Base-by-base conservation (phyloP, 2,888 invertebrate species). In the Drosophila gaucha region DNA sequence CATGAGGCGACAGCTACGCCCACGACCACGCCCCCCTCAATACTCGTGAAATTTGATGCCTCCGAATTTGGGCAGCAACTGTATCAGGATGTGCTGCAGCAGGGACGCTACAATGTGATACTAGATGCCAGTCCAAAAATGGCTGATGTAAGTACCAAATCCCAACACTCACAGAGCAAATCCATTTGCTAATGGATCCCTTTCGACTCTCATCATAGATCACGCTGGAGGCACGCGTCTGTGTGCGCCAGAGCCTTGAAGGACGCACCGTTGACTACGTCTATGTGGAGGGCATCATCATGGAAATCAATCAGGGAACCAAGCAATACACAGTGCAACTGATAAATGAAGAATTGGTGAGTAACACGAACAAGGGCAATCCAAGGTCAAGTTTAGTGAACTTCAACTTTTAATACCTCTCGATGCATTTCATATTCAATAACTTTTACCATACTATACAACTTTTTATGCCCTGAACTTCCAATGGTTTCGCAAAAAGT, bases 71-170 rank as follows among this genome's bases (percentile, higher is more conserved):
- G 95, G 64, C 92, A 94, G 38, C 93, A 95, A 74, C 93, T 94
- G 86, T 97, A 95, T 89, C 93, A 93, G 90, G 96, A 96, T 91
- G 95, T 98, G 74, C 94, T 97, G 78, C 95, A 95, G 83, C 93
- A 93, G 78, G 95, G 96, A 85, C 95, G 95, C 89, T 96, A 94
- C 92, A 97, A 97, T 92, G 95, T 98, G 90, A 97, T 98, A 86
- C 95, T 97, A 89, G 98, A 99, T 91, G 97, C 97, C 78, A 96
- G 97, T 92, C 98, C 98, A 30, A 96, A 95, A 89, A 94, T 95
- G 84, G 95, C 95, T 80, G 96, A 97, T 92, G 94, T 98, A 88
- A 73, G 86, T 83, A 41, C 46, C 8, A 30, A 56, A 36, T 28
- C 3, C 16, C 6, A 3, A 0, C 2, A 10, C 6, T 9, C 1